phyloP scores from a whole-genome alignment of 2,113 vertebrate genomes.

The Mus musculus region DNA sequence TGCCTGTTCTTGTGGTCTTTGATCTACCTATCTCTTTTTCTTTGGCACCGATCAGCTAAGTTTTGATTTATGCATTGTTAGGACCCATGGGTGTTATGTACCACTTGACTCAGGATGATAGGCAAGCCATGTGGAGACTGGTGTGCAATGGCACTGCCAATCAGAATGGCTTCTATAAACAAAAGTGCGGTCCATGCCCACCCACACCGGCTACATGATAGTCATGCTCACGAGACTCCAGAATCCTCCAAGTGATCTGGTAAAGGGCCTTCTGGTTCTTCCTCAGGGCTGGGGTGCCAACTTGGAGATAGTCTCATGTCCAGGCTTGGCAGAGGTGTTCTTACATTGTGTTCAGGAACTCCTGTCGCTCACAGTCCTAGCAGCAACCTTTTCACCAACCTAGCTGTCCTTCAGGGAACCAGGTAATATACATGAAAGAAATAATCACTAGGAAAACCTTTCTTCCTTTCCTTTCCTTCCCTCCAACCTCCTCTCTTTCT shows the following conservation, averaged over 20 bases:
- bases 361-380: background rate
- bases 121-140: background rate
- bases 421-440: background rate
- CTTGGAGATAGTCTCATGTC: background rate
- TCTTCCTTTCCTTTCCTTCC: background rate
- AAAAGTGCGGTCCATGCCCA: background rate
- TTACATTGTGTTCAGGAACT: background rate
- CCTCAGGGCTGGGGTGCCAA: background rate
- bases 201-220: background rate
- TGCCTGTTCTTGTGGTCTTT: background rate
- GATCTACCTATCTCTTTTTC: background rate
- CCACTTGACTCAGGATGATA: background rate
- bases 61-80: constrained; percentile 3
- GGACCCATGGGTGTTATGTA: background rate
- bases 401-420: background rate
- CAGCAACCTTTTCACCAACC: background rate
- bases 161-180: constrained; percentile 7
- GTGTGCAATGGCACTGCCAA: background rate
- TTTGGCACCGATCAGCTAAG: background rate
- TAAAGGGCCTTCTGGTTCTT: background rate
- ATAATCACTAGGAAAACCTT: background rate
- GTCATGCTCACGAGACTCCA: background rate
- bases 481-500: background rate
- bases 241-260: background rate
- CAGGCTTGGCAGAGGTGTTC: background rate